Percentiles rank a stretch among this genome's conserved stretches.
Conservation (phyloP, 2,888 invertebrate species). For the Bruchidius siliquastri region DNA sequence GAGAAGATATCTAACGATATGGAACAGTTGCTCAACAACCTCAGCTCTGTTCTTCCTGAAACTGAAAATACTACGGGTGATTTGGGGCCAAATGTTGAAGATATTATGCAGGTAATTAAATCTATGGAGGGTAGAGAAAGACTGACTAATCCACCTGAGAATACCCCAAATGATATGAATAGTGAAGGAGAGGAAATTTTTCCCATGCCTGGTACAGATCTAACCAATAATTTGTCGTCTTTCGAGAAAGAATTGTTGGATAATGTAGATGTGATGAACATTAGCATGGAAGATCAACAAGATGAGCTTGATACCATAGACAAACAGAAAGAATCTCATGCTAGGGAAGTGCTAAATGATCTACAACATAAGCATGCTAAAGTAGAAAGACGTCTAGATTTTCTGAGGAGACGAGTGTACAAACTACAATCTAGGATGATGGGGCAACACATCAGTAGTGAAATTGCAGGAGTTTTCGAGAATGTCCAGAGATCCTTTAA, state of each 20-base stretch:
- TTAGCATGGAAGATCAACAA: slow-evolving; percentile 45
- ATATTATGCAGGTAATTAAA: slow-evolving; percentile 71
- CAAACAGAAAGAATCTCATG: slow-evolving; percentile 42
- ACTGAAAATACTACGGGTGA: slow-evolving; percentile 50
- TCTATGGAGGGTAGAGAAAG: slow-evolving; percentile 60
- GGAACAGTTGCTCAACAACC: slow-evolving; percentile 62
- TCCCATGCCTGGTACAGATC: slow-evolving; percentile 37
- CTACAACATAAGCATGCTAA: slow-evolving; percentile 54
- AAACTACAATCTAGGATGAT: slow-evolving; percentile 72
- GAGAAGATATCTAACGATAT: slow-evolving; percentile 47
- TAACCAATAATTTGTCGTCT: slow-evolving; percentile 35
- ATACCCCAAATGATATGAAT: slow-evolving; percentile 33
- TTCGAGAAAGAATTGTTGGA: slow-evolving; percentile 46
- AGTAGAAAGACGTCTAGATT: slow-evolving; percentile 66
- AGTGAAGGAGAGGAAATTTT: slow-evolving; percentile 37
- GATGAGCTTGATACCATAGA: slow-evolving; percentile 48
- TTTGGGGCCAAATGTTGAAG: slow-evolving; percentile 55
- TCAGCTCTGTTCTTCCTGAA: slow-evolving; percentile 41
- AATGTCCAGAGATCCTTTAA: slow-evolving; percentile 59
- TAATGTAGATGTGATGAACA: slow-evolving; percentile 53
- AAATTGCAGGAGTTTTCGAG: slow-evolving; percentile 72
- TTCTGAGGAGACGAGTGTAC: slow-evolving; percentile 66
- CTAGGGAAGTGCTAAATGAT: slow-evolving; percentile 53
- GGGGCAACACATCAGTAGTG: slow-evolving; percentile 74
- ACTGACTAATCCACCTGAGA: slow-evolving; percentile 23